phyloP scores from a whole-genome alignment of 2,797 vertebrate genomes.

The Schizopygopsis pylzovi region DNA sequence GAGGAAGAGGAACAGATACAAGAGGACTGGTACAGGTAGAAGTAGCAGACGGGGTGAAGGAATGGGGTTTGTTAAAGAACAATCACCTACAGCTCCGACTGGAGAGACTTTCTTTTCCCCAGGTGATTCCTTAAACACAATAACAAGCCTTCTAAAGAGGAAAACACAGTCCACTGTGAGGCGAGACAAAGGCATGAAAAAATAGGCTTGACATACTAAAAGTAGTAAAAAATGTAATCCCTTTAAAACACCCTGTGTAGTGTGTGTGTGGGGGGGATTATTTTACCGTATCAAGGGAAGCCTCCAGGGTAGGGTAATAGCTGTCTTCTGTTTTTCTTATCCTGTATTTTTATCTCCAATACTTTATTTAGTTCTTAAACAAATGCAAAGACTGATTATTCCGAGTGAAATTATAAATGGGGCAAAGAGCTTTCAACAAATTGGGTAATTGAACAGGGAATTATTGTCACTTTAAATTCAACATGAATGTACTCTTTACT shows the following conservation, averaged over 20 bases:
- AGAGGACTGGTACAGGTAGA: not conserved
- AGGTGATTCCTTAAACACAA: slow-evolving; percentile 49
- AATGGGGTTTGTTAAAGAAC: slow-evolving; percentile 48
- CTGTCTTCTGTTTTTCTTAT: slow-evolving; percentile 23
- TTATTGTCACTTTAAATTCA: slow-evolving; percentile 8
- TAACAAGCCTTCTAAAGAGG: slow-evolving; percentile 45
- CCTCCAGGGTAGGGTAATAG: slow-evolving; percentile 42
- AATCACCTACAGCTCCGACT: slow-evolving; percentile 47
- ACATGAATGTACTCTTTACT: not conserved
- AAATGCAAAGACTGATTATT: slow-evolving; percentile 16
- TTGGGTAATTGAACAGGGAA: not conserved
- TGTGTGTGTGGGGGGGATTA: slow-evolving; percentile 35
- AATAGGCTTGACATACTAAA: slow-evolving; percentile 53
- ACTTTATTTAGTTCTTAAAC: slow-evolving; percentile 5
- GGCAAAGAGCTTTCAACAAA: not conserved
- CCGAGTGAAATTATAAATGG: not conserved
- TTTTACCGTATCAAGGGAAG: slow-evolving; percentile 51
- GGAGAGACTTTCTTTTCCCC: slow-evolving; percentile 50
- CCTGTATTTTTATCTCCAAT: not conserved
- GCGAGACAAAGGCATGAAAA: slow-evolving; percentile 46
- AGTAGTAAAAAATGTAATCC: slow-evolving; percentile 50
- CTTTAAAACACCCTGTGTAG: slow-evolving; percentile 44
- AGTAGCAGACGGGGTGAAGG: slow-evolving; percentile 40
- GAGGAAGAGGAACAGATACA: slow-evolving; percentile 7
- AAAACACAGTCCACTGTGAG: slow-evolving; percentile 49